These are phyloP conservation scores for Elegia similella DNA, from an alignment of 2,888 invertebrate genomes.

Conservation along the genomic window DNA sequence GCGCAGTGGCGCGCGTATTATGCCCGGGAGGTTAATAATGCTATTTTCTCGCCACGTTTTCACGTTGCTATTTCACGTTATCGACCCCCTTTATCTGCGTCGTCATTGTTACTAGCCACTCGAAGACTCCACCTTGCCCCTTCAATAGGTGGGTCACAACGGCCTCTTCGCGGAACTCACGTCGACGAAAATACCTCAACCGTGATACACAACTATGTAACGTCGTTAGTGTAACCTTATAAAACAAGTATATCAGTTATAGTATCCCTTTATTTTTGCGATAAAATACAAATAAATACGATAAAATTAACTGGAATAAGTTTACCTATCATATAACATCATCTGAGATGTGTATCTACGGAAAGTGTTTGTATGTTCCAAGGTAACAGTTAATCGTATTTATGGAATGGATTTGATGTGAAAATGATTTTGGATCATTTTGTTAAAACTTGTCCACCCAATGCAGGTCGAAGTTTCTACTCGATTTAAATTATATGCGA, in stretches of 20 bases:
- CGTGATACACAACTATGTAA: slow-evolving; percentile 19
- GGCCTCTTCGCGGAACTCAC: slow-evolving; percentile 21
- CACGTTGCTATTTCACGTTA: slow-evolving; percentile 79
- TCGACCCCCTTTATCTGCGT: slow-evolving; percentile 77
- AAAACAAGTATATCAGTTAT: not conserved
- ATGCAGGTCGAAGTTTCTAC: too few species aligned
- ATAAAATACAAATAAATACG: too few species aligned
- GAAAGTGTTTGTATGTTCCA: too few species aligned
- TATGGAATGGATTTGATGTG: too few species aligned
- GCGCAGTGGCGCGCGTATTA: slow-evolving; percentile 80
- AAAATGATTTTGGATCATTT: too few species aligned
- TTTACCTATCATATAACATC: too few species aligned
- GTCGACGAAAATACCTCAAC: slow-evolving; percentile 22
- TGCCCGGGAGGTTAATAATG: slow-evolving; percentile 81
- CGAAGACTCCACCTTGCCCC: slow-evolving; percentile 58
- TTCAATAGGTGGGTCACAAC: slow-evolving; percentile 36
- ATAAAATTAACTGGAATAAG: too few species aligned
- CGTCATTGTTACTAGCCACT: slow-evolving; percentile 78
- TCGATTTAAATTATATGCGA: too few species aligned
- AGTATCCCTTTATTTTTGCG: not conserved
- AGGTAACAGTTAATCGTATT: too few species aligned
- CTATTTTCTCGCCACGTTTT: slow-evolving; percentile 81
- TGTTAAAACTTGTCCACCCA: too few species aligned
- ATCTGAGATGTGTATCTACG: too few species aligned
- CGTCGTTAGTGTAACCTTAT: slow-evolving; percentile 16